Evolutionary conservation across 2,888 invertebrate species (phyloP).

Genomic region (Leucania comma): DNA sequence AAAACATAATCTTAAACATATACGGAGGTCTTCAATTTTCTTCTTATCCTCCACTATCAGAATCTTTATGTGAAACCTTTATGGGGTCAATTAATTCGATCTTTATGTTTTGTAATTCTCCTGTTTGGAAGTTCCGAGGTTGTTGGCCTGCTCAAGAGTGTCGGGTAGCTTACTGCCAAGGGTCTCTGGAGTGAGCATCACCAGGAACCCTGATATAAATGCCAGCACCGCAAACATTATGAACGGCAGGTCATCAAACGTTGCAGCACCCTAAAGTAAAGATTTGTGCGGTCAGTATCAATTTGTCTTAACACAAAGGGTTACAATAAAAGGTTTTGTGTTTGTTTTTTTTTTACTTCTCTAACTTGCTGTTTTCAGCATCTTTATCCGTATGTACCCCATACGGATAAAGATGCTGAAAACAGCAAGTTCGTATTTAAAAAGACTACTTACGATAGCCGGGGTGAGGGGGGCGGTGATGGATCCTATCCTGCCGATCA

Average conservation of each 20-base stretch:
- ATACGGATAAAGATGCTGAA: neutral
- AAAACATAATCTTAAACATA: neutral
- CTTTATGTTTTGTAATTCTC: slow-evolving; percentile 4
- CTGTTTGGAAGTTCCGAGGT: slow-evolving; percentile 47
- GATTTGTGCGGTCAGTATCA: too few relatives aligned
- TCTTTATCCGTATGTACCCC: too few relatives aligned
- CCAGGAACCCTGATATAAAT: slow-evolving; percentile 86
- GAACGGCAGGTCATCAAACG: slow-evolving; percentile 57
- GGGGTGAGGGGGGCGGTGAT: slow-evolving; percentile 93
- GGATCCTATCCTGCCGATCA: slow-evolving; percentile 92
- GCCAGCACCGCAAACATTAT: slow-evolving; percentile 82
- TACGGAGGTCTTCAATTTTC: neutral
- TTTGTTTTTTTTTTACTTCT: too few relatives aligned
- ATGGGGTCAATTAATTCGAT: neutral
- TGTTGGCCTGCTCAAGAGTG: slow-evolving; percentile 71
- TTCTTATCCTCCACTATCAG: too few relatives aligned
- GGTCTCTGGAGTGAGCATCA: slow-evolving; percentile 91
- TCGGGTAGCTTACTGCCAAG: slow-evolving; percentile 83
- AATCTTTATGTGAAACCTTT: neutral
- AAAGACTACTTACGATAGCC: slow-evolving; percentile 86
- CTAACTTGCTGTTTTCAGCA: too few relatives aligned
- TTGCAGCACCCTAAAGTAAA: slow-evolving; percentile 70
- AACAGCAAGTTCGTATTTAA: neutral
- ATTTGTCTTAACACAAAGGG: too few relatives aligned
- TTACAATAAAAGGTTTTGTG: too few relatives aligned